Base-by-base conservation (phyloP, 2,113 vertebrate genomes). In the Dinomys branickii region DNA sequence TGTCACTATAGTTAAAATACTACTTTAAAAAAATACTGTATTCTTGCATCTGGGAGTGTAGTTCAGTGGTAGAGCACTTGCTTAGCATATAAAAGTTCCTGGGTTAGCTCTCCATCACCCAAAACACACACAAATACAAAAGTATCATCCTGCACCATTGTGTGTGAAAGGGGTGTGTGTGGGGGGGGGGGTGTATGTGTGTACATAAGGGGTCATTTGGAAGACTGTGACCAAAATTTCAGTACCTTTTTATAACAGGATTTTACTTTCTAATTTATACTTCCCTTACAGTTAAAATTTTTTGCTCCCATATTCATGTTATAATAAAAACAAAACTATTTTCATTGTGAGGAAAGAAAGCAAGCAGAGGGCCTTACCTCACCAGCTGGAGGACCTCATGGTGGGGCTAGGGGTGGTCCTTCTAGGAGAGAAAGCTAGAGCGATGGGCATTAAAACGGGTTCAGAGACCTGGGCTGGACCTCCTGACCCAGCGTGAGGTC, bases 161-260 rank as follows among this genome's bases (percentile, higher is more conserved):
- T 84, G 65, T 19, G 28, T 5, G 1, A 26, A 16, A 14, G 22
- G 67, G 22, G 11, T 33, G 35, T 38, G 65, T n/a, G 5, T 8
- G 50, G 59, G 41, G 59, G 50, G 47, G 26, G n/a, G 58, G 50
- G 77, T 65, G 61, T 65, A 17, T 54, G 20, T 8, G 19, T 22
- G 35, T 12, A 11, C 35, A 33, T 5, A 59, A 9, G 19, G 11
- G 82, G 24, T 77, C 63, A 13, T 61, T 41, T 80, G 30, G 10
- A 94, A 96, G 78, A 61, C 41, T 54, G 16, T 22, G 54, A 77
- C n/a, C 91, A 86, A 91, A 83, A 86, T 95, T 50, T 75, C 88
- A 59, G 33, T 20, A 52, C 65, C 58, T 94, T 86, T 80, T 28
- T 33, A 33, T 52, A 58, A 69, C 16, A 69, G 30, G 33, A 92